phyloP scores from a whole-genome alignment of 2,113 vertebrate species.

The Pomatostomus ruficeps region DNA sequence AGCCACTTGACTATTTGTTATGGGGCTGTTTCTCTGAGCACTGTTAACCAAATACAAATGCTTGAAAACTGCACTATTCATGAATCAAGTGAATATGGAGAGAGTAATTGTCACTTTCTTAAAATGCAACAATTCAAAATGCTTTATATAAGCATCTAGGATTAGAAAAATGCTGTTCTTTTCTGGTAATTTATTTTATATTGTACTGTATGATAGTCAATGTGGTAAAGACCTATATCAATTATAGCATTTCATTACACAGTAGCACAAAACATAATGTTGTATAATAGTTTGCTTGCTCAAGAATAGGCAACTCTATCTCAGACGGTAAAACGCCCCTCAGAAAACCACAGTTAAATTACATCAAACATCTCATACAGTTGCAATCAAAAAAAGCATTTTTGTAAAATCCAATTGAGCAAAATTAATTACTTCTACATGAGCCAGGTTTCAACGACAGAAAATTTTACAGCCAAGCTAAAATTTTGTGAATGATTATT shows the following conservation, averaged over 20 bases:
- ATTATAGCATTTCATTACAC: constrained; percentile 53
- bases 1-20: constrained; percentile 31
- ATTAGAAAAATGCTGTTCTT: constrained; percentile 51
- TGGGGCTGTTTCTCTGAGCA: not conserved
- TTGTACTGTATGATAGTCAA: constrained; percentile 24
- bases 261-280: not conserved
- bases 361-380: not conserved
- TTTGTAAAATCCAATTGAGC: constrained; percentile 28
- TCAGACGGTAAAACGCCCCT: not conserved
- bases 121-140: constrained; percentile 41
- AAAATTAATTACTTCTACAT: constrained; percentile 33
- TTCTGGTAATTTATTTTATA: constrained; percentile 54
- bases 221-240: constrained; percentile 34
- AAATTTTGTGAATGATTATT: not conserved
- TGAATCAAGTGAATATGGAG: constrained; percentile 37
- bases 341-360: constrained; percentile 24
- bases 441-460: not conserved
- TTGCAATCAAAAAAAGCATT: not conserved
- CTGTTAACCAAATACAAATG: constrained; percentile 41
- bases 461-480: not conserved
- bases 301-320: not conserved
- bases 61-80: constrained; percentile 36
- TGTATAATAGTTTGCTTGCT: constrained; percentile 4
- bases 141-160: constrained; percentile 23
- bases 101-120: constrained; percentile 45